phyloP scores from a whole-genome alignment of 2,113 vertebrate species.

The Anoura caudifer region DNA sequence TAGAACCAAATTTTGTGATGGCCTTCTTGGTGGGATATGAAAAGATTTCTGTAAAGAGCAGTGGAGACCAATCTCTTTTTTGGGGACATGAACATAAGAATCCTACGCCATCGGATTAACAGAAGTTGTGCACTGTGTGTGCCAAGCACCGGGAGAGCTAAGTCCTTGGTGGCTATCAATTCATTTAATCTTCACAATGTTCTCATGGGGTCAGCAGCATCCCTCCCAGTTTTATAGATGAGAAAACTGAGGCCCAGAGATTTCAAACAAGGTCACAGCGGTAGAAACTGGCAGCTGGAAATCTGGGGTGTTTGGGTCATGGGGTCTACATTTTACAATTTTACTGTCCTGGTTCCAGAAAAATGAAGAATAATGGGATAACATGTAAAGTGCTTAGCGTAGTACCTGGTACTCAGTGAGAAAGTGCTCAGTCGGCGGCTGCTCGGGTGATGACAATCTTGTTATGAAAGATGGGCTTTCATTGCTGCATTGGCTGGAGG shows the following conservation, averaged over 20 bases:
- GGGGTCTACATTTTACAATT: background rate
- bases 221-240: background rate
- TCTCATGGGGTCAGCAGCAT: background rate
- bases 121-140: background rate
- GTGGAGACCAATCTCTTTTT: background rate
- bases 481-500: background rate
- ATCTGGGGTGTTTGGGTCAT: background rate
- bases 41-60: background rate
- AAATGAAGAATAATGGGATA: background rate
- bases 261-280: background rate
- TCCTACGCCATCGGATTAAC: fast-evolving
- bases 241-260: background rate
- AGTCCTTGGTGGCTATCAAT: background rate
- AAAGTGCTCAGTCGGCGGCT: too few relatives aligned
- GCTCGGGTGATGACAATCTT: background rate
- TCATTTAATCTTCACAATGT: background rate
- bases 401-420: background rate
- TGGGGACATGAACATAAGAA: background rate
- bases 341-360: background rate
- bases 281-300: background rate
- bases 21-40: background rate
- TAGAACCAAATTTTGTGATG: background rate
- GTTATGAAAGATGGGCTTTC: background rate
- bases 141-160: fast-evolving
- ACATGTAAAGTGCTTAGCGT: background rate